These are phyloP conservation scores for Cataglyphis hispanica DNA, from an alignment of 1,140 invertebrate species.

Conservation along the genomic window DNA sequence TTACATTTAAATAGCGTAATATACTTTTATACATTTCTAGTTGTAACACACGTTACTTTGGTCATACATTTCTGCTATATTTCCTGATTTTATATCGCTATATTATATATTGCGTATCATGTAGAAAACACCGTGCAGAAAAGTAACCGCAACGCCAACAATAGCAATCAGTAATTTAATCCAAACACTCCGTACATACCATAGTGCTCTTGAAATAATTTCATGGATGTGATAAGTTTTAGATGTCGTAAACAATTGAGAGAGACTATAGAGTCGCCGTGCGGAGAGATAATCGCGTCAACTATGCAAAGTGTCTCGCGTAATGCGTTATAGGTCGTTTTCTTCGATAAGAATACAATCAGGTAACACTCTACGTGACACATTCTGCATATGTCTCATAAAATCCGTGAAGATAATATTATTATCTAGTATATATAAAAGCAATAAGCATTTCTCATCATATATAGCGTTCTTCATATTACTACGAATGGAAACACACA, in stretches of 20 bases:
- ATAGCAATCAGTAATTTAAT: conserved; percentile 48
- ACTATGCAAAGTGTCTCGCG: conserved; percentile 20
- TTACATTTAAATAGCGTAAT: conserved; percentile 66
- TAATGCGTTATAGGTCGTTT: neutral
- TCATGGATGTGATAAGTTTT: conserved; percentile 72
- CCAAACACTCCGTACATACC: conserved; percentile 55
- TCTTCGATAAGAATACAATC: neutral
- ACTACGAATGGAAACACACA: neutral
- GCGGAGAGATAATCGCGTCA: conserved; percentile 61
- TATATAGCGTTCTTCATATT: conserved; percentile 26
- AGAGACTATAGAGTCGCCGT: conserved; percentile 75
- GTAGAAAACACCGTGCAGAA: conserved; percentile 12
- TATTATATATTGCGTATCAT: neutral
- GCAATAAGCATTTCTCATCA: conserved; percentile 68
- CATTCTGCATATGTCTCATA: conserved; percentile 11
- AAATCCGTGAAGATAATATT: conserved; percentile 32
- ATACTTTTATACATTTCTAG: conserved; percentile 54
- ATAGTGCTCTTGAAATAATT: conserved; percentile 63
- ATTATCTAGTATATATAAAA: conserved; percentile 62
- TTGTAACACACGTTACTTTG: conserved; percentile 33
- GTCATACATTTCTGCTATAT: conserved; percentile 23
- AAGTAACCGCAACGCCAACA: conserved; percentile 28
- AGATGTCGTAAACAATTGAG: conserved; percentile 50
- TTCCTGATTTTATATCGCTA: conserved; percentile 30
- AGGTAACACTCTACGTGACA: neutral